Percentiles rank a stretch among this genome's conserved stretches.
Conservation (phyloP, 2,797 vertebrate genomes). For the Menidia menidia region DNA sequence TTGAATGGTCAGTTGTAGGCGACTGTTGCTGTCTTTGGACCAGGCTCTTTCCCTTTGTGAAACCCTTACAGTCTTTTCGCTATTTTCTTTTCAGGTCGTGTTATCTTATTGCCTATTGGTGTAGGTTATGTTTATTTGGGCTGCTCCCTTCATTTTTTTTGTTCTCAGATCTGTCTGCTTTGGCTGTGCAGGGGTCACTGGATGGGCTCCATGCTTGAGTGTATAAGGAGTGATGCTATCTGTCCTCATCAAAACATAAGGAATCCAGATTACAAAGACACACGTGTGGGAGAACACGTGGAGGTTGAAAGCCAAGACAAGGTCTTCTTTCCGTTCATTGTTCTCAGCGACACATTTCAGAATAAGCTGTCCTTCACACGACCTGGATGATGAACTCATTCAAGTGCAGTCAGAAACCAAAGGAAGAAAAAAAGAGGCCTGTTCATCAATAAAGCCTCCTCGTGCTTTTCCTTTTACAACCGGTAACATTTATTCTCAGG, state of each 20-base stretch:
- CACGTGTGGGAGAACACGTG: conserved; percentile 2
- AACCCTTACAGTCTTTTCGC: conserved; percentile 15
- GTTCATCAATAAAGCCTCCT: no score
- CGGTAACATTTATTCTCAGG: conserved; percentile 47
- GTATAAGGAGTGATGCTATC: conserved; percentile 48
- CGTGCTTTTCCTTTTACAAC: conserved; percentile 3
- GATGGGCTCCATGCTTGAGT: conserved; percentile 60
- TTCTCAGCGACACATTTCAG: conserved; percentile 37
- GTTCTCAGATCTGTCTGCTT: conserved; percentile 45
- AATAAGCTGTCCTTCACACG: conserved; percentile 15
- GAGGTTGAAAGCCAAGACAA: conserved; percentile 37
- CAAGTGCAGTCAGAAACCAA: conserved; percentile 5
- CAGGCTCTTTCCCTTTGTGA: conserved; percentile 46
- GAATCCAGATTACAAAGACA: conserved; percentile 30
- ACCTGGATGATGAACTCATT: background rate
- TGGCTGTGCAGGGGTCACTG: conserved; percentile 32
- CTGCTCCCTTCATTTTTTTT: conserved; percentile 27
- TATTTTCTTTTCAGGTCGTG: conserved; percentile 22
- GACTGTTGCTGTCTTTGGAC: conserved; percentile 70
- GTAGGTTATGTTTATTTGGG: conserved; percentile 62
- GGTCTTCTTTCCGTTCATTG: conserved; percentile 64
- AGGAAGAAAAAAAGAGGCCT: background rate
- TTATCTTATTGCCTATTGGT: conserved; percentile 59
- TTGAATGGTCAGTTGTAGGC: conserved; percentile 26
- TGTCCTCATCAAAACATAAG: conserved; percentile 22